Evolutionary conservation across 2,113 vertebrate genomes (phyloP).

Genomic region (Centrocercus urophasianus): DNA sequence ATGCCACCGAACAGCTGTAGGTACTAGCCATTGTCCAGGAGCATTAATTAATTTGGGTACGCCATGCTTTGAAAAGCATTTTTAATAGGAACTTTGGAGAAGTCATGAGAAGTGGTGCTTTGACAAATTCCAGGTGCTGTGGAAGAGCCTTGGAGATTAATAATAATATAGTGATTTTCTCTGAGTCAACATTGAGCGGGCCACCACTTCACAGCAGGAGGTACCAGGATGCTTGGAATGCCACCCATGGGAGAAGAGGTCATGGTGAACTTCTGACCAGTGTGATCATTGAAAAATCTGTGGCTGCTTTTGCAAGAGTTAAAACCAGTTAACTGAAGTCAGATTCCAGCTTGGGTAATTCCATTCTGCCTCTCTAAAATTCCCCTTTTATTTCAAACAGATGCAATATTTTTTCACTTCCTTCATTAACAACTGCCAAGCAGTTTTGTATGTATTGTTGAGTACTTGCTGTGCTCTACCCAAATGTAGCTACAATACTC

Average conservation of each 20-base stretch:
- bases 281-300: neutral
- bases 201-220: neutral
- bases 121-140: neutral
- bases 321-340: neutral
- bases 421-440: neutral
- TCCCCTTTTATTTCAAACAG: conserved; percentile 62
- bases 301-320: conserved; percentile 58
- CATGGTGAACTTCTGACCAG: conserved; percentile 8
- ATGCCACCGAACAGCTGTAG: neutral
- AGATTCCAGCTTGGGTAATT: conserved; percentile 66
- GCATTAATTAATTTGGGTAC: neutral
- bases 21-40: neutral
- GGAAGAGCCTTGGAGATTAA: neutral
- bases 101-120: neutral
- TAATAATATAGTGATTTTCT: neutral
- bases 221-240: neutral
- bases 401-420: conserved; percentile 63
- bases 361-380: conserved; percentile 66
- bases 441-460: neutral
- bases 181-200: neutral
- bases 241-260: neutral
- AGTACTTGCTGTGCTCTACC: neutral
- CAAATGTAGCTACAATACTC: neutral
- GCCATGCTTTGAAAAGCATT: neutral
- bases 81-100: neutral